A percentile compares a stretch with the other conserved stretches of the same genome.
phyloP scores from a whole-genome alignment of 2,797 vertebrate species.

The Cyclopterus lumpus region DNA sequence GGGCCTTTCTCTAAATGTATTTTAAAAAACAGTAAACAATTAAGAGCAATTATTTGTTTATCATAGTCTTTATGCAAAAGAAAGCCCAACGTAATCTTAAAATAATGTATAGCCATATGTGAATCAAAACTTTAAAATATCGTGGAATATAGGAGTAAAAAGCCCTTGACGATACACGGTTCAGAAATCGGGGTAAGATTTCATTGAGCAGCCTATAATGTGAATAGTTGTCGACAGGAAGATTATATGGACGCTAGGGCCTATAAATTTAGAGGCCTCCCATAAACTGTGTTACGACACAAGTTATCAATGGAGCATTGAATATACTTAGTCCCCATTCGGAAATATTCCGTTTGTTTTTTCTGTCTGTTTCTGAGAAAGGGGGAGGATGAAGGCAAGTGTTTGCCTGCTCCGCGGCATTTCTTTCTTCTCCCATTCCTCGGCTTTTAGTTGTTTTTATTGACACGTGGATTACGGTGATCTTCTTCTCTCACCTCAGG shows the following conservation, averaged over 20 bases:
- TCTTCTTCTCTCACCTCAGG: conserved; percentile 66
- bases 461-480: conserved; percentile 58
- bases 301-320: not conserved
- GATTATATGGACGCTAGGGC: not conserved
- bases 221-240: conserved; percentile 4
- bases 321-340: not conserved
- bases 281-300: conserved; percentile 6
- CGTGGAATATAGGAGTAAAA: not conserved
- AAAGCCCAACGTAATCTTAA: not conserved
- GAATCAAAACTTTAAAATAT: not conserved
- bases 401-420: conserved; percentile 28
- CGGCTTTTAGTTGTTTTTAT: conserved; percentile 55
- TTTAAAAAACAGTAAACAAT: not conserved
- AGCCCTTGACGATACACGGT: not conserved
- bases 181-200: not conserved
- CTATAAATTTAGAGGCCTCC: conserved; percentile 36
- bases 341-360: conserved; percentile 1
- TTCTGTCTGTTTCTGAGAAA: not conserved
- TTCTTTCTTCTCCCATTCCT: conserved; percentile 46
- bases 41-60: not conserved
- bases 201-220: not conserved
- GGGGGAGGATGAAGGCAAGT: conserved; percentile 12
- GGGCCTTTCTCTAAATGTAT: not conserved
- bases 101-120: not conserved
- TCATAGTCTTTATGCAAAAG: not conserved